Conservation (phyloP, 2,113 vertebrate species). For the Siniperca knerii region DNA sequence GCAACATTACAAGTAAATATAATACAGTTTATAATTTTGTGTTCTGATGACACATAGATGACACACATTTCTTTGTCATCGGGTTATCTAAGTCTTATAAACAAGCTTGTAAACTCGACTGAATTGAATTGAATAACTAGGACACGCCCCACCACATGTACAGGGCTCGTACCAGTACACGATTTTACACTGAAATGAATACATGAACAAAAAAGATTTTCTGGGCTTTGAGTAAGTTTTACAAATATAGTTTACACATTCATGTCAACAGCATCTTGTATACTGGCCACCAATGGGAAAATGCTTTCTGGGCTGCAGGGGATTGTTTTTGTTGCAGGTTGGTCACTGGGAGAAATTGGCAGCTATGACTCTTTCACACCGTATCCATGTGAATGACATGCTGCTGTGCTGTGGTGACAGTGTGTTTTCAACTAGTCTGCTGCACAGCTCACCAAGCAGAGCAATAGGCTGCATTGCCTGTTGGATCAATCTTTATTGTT, state of each 20-base stretch:
- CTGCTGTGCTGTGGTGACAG: constrained; percentile 36
- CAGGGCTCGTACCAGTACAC: background rate
- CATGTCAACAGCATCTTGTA: background rate
- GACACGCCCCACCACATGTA: background rate
- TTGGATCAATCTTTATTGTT: constrained; percentile 16
- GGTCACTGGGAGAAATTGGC: constrained; percentile 6
- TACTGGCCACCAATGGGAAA: background rate
- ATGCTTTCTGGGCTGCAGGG: background rate
- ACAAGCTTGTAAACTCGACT: background rate
- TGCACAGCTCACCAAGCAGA: constrained; percentile 30
- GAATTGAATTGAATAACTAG: background rate
- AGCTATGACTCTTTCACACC: background rate
- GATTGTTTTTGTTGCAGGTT: constrained; percentile 12
- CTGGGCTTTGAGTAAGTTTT: background rate
- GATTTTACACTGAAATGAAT: background rate
- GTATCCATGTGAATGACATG: constrained; percentile 27
- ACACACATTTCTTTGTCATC: background rate
- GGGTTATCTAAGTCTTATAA: background rate
- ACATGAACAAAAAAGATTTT: background rate
- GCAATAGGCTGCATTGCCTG: constrained; percentile 3
- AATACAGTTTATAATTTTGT: background rate
- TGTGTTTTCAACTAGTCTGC: constrained; percentile 38
- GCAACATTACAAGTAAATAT: background rate
- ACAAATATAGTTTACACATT: background rate
- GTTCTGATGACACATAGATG: background rate